Conservation (phyloP, 2,888 invertebrate species). For the Esperia sulphurella region DNA sequence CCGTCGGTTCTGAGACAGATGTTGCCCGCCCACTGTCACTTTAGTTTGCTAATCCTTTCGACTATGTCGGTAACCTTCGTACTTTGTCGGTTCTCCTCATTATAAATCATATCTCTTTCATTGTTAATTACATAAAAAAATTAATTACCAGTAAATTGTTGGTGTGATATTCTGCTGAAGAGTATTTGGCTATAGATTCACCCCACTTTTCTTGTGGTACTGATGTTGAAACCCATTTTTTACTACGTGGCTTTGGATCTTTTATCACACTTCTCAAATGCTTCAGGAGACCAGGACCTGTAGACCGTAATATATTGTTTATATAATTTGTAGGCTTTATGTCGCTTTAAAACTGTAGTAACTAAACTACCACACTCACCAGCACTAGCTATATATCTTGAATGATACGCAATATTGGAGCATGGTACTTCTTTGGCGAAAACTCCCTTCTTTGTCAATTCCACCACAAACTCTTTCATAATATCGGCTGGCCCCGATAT, state of each 20-base stretch:
- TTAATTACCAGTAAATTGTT: slow-evolving; percentile 84
- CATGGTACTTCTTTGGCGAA: slow-evolving; percentile 70
- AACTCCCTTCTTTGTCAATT: slow-evolving; percentile 46
- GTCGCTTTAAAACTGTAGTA: too few relatives aligned
- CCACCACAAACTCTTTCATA: slow-evolving; percentile 77
- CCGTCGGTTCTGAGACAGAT: too few relatives aligned
- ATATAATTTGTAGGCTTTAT: too few relatives aligned
- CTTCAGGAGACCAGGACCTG: slow-evolving; percentile 79
- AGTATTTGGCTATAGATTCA: slow-evolving; percentile 76
- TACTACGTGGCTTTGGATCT: slow-evolving; percentile 81
- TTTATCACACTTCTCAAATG: slow-evolving; percentile 80
- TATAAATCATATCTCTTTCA: too few relatives aligned
- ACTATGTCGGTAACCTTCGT: too few relatives aligned
- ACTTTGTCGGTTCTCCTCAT: too few relatives aligned
- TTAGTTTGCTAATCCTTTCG: too few relatives aligned
- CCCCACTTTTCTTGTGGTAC: slow-evolving; percentile 84
- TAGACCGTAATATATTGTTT: not conserved
- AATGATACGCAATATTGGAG: slow-evolving; percentile 92
- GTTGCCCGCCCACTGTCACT: too few relatives aligned
- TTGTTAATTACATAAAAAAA: not conserved
- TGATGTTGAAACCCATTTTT: slow-evolving; percentile 91
- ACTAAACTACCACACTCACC: slow-evolving; percentile 34
- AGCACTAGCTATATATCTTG: slow-evolving; percentile 85
- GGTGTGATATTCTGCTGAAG: slow-evolving; percentile 90
- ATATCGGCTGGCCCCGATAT: slow-evolving; percentile 85